phyloP scores from a whole-genome alignment of 1,140 invertebrate genomes.

The Laupala kohalensis region DNA sequence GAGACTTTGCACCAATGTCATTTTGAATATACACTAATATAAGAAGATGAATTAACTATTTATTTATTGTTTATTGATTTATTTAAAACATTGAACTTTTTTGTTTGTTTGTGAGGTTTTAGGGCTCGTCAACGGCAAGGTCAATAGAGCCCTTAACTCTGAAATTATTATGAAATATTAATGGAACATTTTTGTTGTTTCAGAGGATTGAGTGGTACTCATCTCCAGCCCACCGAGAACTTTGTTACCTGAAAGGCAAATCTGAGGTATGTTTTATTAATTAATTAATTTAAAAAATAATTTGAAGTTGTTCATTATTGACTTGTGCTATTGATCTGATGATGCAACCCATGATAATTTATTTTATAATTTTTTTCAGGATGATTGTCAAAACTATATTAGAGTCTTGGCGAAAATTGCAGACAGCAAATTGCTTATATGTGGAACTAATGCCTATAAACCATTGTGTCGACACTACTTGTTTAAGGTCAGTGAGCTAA shows the following conservation, averaged over 20 bases:
- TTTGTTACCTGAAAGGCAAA: constrained; percentile 80
- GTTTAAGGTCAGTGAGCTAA: constrained; percentile 32
- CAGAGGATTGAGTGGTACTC: constrained; percentile 78
- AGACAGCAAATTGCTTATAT: constrained; percentile 68
- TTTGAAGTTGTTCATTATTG: too few relatives aligned
- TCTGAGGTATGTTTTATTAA: constrained; percentile 38
- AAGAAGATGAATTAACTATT: too few relatives aligned
- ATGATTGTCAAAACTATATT: constrained; percentile 92
- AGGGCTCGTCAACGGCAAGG: too few relatives aligned
- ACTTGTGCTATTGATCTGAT: too few relatives aligned
- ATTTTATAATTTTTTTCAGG: constrained; percentile 29
- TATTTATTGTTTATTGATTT: too few relatives aligned
- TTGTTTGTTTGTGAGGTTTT: too few relatives aligned
- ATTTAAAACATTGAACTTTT: too few relatives aligned
- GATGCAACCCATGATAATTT: not conserved
- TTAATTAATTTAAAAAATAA: not conserved
- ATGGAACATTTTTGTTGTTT: constrained; percentile 24
- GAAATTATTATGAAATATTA: too few relatives aligned
- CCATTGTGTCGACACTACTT: constrained; percentile 75
- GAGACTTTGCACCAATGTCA: too few relatives aligned
- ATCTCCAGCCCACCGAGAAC: constrained; percentile 61
- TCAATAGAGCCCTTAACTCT: too few relatives aligned
- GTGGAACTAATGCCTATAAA: constrained; percentile 94
- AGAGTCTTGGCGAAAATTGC: constrained; percentile 63
- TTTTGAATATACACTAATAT: too few relatives aligned